Conservation (phyloP, 2,113 vertebrate species). For the Semnornis frantzii region DNA sequence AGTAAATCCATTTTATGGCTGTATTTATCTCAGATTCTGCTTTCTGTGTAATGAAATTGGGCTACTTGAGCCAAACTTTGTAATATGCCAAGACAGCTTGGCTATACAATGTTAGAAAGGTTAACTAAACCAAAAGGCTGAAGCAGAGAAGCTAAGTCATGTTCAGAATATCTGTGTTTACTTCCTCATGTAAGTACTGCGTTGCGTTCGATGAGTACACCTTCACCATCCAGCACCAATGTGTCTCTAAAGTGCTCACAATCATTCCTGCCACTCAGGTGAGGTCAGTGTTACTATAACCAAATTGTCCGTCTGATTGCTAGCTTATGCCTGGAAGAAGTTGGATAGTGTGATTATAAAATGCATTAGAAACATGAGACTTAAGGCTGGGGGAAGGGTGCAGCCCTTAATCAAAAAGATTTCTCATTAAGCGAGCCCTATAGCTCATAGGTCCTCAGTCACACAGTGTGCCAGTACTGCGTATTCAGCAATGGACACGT, state of each 20-base stretch:
- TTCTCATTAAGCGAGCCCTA: background rate
- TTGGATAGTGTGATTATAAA: background rate
- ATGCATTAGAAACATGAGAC: background rate
- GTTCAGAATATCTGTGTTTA: background rate
- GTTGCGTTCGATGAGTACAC: background rate
- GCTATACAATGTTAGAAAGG: background rate
- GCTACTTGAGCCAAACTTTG: background rate
- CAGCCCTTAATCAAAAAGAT: background rate
- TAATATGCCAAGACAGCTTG: background rate
- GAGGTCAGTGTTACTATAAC: background rate
- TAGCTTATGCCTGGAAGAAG: background rate
- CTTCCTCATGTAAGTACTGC: background rate
- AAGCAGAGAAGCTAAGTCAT: background rate
- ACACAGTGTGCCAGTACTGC: background rate
- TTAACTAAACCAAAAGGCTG: background rate
- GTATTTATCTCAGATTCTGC: background rate
- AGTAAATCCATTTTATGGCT: background rate
- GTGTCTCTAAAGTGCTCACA: background rate
- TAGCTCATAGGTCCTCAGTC: background rate
- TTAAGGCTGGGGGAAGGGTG: background rate
- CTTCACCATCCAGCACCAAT: accelerated
- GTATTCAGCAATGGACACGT: background rate
- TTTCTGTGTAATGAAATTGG: background rate
- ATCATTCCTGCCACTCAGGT: background rate
- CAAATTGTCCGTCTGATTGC: background rate